Evolutionary conservation across 1,140 invertebrate genomes (phyloP).

Genomic region (Hestina assimilis): DNA sequence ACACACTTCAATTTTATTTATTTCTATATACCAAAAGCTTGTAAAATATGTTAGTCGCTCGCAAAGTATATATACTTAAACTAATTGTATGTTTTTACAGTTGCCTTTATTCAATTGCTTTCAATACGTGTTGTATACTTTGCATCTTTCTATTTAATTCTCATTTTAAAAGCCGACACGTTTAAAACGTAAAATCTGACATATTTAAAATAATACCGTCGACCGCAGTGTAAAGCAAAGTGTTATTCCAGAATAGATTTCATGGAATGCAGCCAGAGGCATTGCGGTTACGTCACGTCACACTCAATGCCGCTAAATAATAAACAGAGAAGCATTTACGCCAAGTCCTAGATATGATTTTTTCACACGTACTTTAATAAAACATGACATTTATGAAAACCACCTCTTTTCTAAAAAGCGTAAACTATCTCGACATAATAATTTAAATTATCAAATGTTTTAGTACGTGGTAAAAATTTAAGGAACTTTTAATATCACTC

Average conservation of each 20-base stretch:
- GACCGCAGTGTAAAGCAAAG: conserved; percentile 1
- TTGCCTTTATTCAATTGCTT: not conserved
- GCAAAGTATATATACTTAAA: not conserved
- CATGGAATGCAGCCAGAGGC: conserved; percentile 14
- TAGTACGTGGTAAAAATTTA: too few relatives aligned
- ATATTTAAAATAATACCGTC: conserved; percentile 1
- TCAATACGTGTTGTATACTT: too few relatives aligned
- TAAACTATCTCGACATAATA: too few relatives aligned
- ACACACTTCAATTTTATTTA: too few relatives aligned
- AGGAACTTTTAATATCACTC: too few relatives aligned
- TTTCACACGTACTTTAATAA: not conserved
- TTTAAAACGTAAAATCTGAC: not conserved
- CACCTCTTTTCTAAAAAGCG: too few relatives aligned
- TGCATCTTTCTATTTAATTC: too few relatives aligned
- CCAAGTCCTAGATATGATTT: conserved; percentile 5
- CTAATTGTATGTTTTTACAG: not conserved
- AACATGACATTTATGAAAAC: not conserved
- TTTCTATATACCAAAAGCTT: too few relatives aligned
- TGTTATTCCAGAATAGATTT: conserved; percentile 16
- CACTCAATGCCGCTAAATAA: conserved; percentile 10
- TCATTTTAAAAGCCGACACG: not conserved
- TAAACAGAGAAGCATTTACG: conserved; percentile 11
- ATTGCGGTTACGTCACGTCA: conserved; percentile 22
- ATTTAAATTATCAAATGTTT: too few relatives aligned
- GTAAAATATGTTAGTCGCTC: not conserved